A percentile compares a stretch with the other conserved stretches of the same genome.
Evolutionary conservation across 2,113 vertebrate genomes (phyloP).

Genomic region (Hiodon tergisus): DNA sequence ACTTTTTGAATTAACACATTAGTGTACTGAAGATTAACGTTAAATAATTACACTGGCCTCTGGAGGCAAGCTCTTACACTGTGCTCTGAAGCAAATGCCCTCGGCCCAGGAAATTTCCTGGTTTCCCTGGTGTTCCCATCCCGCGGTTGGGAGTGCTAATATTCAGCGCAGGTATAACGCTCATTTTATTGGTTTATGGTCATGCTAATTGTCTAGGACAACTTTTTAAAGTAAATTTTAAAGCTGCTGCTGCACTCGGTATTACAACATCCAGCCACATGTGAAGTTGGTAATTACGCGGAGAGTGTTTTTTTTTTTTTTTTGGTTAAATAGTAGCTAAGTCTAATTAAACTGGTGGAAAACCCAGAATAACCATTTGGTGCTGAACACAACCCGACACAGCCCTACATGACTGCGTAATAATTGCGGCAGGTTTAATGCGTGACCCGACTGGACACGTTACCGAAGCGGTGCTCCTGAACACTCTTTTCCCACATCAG

Average conservation of each 20-base stretch:
- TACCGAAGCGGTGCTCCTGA: background rate
- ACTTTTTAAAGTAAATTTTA: too few species aligned
- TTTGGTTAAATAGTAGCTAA: too few species aligned
- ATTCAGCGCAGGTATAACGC: too few species aligned
- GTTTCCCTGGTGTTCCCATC: constrained; percentile 38
- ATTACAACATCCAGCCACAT: too few species aligned
- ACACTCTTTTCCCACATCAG: constrained; percentile 24
- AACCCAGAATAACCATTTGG: too few species aligned
- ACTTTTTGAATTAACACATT: constrained; percentile 2
- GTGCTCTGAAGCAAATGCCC: constrained; percentile 43
- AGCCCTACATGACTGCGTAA: background rate
- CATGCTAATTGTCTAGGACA: too few species aligned
- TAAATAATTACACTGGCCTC: constrained; percentile 44
- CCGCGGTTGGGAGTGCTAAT: too few species aligned
- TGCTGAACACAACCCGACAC: background rate
- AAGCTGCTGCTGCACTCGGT: too few species aligned
- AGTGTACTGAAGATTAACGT: constrained; percentile 37
- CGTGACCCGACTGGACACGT: background rate
- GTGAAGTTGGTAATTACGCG: too few species aligned
- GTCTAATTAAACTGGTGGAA: too few species aligned
- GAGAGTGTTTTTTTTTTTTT: too few species aligned
- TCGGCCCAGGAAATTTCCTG: constrained; percentile 37
- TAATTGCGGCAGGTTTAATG: background rate
- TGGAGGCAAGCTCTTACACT: constrained; percentile 41
- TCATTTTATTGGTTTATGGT: too few species aligned